These are phyloP conservation scores for Tachuris rubrigastra DNA, from an alignment of 2,113 vertebrate species.

Conservation along the genomic window DNA sequence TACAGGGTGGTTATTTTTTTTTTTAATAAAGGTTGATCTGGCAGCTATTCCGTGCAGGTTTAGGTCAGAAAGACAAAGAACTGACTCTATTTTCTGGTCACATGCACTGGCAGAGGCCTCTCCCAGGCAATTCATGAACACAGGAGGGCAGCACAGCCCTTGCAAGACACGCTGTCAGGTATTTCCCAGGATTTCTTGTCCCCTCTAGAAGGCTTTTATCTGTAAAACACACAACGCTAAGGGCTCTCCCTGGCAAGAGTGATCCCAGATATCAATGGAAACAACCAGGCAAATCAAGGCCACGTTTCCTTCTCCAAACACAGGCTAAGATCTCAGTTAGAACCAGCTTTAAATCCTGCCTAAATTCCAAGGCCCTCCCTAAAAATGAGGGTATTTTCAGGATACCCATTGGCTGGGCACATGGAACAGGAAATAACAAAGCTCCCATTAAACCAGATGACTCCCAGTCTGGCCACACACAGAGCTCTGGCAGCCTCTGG, in stretches of 20 bases:
- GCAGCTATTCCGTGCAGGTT: background rate
- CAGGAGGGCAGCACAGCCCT: slow-evolving; percentile 56
- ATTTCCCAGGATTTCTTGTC: background rate
- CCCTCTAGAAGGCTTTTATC: background rate
- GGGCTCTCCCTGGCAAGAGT: background rate
- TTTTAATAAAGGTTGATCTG: background rate
- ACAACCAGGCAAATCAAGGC: background rate
- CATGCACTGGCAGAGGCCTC: background rate
- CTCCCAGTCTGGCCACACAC: background rate
- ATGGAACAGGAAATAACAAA: background rate
- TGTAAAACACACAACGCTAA: background rate
- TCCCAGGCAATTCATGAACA: background rate
- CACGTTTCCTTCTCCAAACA: background rate
- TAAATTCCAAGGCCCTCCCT: background rate
- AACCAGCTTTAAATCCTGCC: background rate
- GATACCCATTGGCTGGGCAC: background rate
- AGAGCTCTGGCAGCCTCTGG: background rate
- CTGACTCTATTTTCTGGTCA: background rate
- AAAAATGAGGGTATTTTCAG: background rate
- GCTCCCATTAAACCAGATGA: background rate
- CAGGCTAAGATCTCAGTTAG: background rate
- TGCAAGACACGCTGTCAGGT: background rate
- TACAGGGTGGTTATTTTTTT: too few species aligned
- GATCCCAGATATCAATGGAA: background rate
- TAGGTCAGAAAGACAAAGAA: background rate